Conservation (phyloP, 2,113 vertebrate species). For the Cochlearius cochlearius region DNA sequence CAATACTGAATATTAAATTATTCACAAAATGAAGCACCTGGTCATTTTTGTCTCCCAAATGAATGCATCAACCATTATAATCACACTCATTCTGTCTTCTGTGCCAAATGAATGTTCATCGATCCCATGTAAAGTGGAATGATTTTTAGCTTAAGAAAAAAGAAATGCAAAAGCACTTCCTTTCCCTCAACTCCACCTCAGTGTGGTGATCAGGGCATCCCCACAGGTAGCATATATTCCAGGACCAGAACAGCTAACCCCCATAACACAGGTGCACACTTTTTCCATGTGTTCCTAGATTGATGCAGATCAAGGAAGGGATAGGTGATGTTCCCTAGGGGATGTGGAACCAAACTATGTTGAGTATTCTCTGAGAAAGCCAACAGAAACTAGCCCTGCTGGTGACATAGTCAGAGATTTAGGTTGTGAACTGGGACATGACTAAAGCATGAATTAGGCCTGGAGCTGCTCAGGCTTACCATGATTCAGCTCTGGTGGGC, state of each 20-base stretch:
- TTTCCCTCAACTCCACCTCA: not conserved
- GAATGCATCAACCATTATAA: not conserved
- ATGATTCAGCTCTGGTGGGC: not conserved
- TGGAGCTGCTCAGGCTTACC: not conserved
- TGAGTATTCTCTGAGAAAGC: not conserved
- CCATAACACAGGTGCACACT: not conserved
- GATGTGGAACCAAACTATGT: not conserved
- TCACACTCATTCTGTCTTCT: not conserved
- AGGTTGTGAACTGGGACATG: not conserved
- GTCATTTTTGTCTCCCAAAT: not conserved
- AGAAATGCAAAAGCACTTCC: not conserved
- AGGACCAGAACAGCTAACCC: not conserved
- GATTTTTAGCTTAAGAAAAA: not conserved
- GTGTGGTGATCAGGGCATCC: not conserved
- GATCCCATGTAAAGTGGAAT: not conserved
- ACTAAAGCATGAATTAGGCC: not conserved
- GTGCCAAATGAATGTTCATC: not conserved
- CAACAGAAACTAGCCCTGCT: not conserved
- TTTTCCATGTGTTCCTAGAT: not conserved
- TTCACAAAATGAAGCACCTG: not conserved
- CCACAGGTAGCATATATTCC: not conserved
- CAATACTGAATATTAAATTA: conserved; percentile 16
- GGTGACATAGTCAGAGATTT: not conserved
- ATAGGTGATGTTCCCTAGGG: not conserved
- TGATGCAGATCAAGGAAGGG: not conserved